Conservation (phyloP, 2,888 invertebrate species). For the Serripes groenlandicus region DNA sequence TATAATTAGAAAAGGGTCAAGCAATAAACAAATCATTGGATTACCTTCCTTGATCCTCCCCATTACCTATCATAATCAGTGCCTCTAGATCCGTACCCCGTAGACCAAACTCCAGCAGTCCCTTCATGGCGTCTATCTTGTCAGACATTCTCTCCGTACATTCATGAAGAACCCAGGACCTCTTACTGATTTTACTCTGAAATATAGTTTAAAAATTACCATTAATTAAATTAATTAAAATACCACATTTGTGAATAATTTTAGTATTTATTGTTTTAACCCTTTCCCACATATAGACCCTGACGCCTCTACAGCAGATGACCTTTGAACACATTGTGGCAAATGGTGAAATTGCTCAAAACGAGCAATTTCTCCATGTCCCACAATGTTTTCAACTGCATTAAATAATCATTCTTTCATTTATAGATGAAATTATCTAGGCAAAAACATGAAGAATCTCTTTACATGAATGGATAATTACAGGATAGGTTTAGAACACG, state of each 20-base stretch:
- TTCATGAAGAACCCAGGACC: constrained; percentile 93
- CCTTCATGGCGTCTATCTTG: constrained; percentile 91
- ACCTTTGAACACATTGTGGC: background rate
- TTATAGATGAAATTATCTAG: no score
- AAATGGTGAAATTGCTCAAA: background rate
- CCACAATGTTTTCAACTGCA: no score
- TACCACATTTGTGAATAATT: background rate
- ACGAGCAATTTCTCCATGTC: no score
- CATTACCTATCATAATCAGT: constrained; percentile 86
- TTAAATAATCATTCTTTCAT: no score
- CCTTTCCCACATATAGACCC: background rate
- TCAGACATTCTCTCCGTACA: constrained; percentile 92
- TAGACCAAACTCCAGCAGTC: constrained; percentile 92
- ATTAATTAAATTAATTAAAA: background rate
- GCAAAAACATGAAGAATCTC: no score
- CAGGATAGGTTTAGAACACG: no score
- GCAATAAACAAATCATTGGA: no score
- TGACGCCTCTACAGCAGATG: background rate
- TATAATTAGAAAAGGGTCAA: no score
- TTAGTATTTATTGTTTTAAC: background rate
- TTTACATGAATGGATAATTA: no score
- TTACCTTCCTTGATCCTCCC: constrained; percentile 84
- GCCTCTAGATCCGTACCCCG: constrained; percentile 90
- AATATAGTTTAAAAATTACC: background rate
- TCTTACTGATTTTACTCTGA: constrained; percentile 92